Evolutionary conservation across 2,888 invertebrate genomes (phyloP).

Genomic region (Drosophila lacicola): DNA sequence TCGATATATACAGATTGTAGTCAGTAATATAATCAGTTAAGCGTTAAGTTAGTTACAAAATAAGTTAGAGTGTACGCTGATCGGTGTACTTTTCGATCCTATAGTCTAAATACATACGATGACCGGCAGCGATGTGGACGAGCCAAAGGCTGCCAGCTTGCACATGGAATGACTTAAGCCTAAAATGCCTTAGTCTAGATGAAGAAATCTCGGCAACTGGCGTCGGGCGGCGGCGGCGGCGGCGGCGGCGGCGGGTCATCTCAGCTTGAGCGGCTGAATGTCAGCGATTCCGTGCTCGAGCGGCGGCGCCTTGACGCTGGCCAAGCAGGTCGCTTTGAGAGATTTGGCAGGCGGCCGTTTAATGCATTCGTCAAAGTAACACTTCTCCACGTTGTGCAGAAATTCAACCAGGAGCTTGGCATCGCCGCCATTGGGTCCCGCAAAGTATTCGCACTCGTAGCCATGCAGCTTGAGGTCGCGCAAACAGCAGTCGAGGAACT

Average conservation of each 20-base stretch:
- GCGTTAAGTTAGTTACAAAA: conserved; percentile 8
- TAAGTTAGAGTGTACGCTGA: conserved; percentile 40
- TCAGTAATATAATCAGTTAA: conserved; percentile 6
- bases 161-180: conserved; percentile 43
- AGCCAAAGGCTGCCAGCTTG: conserved; percentile 25
- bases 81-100: conserved; percentile 33
- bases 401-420: conserved; percentile 89
- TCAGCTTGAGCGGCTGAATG: conserved; percentile 73
- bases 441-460: conserved; percentile 89
- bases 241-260: conserved; percentile 45
- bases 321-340: conserved; percentile 88
- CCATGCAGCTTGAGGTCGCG: conserved; percentile 87
- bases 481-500: conserved; percentile 91
- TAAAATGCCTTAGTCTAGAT: conserved; percentile 25
- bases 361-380: conserved; percentile 87
- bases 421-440: conserved; percentile 93
- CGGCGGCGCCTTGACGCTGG: conserved; percentile 82
- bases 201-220: background rate
- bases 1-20: background rate
- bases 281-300: conserved; percentile 83
- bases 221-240: background rate
- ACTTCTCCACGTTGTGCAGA: conserved; percentile 87
- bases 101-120: conserved; percentile 28
- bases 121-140: conserved; percentile 4
- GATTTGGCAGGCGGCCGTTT: conserved; percentile 85